Conservation (phyloP, 1,140 invertebrate genomes). For the Cherax quadricarinatus region DNA sequence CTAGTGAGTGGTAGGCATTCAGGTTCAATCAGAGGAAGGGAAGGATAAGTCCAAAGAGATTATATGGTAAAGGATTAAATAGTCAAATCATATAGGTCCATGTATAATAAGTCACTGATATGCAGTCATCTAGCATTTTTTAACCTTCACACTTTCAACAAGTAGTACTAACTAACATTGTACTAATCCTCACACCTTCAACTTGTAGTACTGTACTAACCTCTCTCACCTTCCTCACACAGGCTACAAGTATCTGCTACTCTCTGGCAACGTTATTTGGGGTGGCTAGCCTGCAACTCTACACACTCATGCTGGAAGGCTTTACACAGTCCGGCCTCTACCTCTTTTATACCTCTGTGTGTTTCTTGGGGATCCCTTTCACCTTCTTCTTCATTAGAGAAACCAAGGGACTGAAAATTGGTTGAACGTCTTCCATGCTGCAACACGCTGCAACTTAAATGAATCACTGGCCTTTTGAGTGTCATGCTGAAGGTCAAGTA, state of each 20-base stretch:
- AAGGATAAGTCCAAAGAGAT: too few relatives aligned
- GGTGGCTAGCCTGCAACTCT: constrained; percentile 34
- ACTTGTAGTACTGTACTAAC: neutral
- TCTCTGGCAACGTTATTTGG: neutral
- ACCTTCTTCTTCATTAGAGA: constrained; percentile 8
- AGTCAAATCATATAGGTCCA: too few relatives aligned
- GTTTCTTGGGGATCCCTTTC: constrained; percentile 31
- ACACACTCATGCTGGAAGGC: constrained; percentile 34
- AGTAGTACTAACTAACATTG: neutral
- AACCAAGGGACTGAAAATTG: constrained; percentile 11
- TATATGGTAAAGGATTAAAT: too few relatives aligned
- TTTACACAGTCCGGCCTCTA: constrained; percentile 32
- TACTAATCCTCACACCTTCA: neutral
- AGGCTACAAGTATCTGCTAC: constrained; percentile 26
- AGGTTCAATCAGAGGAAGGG: too few relatives aligned
- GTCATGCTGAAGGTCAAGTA: too few relatives aligned
- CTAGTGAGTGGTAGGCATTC: too few relatives aligned
- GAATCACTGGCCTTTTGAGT: too few relatives aligned
- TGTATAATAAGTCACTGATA: too few relatives aligned
- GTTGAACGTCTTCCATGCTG: neutral
- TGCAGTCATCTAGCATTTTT: too few relatives aligned
- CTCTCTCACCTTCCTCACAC: neutral
- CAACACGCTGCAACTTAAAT: too few relatives aligned
- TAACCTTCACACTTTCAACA: neutral
- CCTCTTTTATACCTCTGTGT: constrained; percentile 24